Base-by-base conservation (phyloP, 2,888 invertebrate species). In the Mythimna loreyi region DNA sequence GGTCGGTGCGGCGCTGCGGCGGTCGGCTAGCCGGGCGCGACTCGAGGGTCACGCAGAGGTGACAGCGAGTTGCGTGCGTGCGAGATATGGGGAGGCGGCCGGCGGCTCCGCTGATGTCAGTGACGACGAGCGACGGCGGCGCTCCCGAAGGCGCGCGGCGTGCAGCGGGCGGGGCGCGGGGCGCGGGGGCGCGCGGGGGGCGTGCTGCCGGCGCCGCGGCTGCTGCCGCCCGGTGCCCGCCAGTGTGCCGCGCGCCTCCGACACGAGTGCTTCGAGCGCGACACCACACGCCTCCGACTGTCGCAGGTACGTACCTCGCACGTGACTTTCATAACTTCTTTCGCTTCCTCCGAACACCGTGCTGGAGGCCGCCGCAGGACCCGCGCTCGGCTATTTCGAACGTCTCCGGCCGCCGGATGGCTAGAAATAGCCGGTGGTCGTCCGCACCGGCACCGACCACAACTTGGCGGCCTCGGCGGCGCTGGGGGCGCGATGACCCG, bases 241-340 rank as follows among this genome's bases (percentile, higher is more conserved):
- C 93, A 94, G 94, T 94, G 90, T 86, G 94, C 94, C 94, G 95
- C 95, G 95, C 94, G 95, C 94, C 94, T 89, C 92, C 93, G 94
- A 91, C 92, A 89, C 92, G 94, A 93, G 89, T 90, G 92, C 87
- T 91, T 87, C 91, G 88, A 90, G 88, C 90, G 92, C 89, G 88
- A 80, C 85, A 85, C 78, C 87, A 85, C 85, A 84, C 85, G 82
- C 87, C 89, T 84, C 89, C 88, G 87, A 90, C 84, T 85, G 90
- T 87, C 90, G 86, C 92, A 94, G 94, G 95, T 95, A 94, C 84
- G 95, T 94, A 92, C 87, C 75, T 78, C 82, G 72, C 92, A 92
- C 88, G 88, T 91, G 91, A 91, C 90, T 81, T 82, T 79, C 81
- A 81, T 76, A 82, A 76, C 80, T 74, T 76, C 82, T 82, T 81